phyloP scores from a whole-genome alignment of 1,140 invertebrate genomes.

The Eupristina koningsbergeri region DNA sequence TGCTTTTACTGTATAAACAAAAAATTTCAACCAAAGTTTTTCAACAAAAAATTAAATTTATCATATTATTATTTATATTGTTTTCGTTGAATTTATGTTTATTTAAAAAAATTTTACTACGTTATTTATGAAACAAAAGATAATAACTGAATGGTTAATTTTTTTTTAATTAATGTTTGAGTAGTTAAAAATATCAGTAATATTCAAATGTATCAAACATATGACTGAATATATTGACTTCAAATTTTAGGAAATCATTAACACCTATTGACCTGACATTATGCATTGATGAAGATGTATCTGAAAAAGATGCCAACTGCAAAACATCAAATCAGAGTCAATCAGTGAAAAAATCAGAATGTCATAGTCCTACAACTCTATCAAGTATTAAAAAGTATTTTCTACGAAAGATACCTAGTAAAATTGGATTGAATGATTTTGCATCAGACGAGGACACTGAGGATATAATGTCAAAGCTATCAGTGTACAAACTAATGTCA shows the following conservation, averaged over 20 bases:
- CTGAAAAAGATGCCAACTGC: no score
- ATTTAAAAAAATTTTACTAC: no score
- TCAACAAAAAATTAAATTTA: no score
- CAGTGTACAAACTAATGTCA: neutral
- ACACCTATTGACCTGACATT: neutral
- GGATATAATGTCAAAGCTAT: constrained; percentile 3
- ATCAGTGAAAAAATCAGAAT: neutral
- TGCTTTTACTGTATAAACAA: no score
- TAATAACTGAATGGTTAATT: no score
- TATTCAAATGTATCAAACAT: neutral
- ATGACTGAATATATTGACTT: neutral
- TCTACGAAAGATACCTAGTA: neutral
- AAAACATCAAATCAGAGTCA: neutral
- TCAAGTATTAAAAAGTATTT: neutral
- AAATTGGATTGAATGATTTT: neutral
- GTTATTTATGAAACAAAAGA: no score
- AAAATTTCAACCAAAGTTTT: no score
- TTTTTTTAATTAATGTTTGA: no score
- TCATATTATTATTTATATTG: no score
- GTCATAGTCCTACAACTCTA: neutral
- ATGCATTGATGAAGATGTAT: neutral
- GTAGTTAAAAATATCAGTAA: neutral
- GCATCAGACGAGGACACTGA: constrained; percentile 8
- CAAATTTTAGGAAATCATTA: neutral
- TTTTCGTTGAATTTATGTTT: no score